Conservation (phyloP, 1,140 invertebrate genomes). For the Tigriopus japonicus region DNA sequence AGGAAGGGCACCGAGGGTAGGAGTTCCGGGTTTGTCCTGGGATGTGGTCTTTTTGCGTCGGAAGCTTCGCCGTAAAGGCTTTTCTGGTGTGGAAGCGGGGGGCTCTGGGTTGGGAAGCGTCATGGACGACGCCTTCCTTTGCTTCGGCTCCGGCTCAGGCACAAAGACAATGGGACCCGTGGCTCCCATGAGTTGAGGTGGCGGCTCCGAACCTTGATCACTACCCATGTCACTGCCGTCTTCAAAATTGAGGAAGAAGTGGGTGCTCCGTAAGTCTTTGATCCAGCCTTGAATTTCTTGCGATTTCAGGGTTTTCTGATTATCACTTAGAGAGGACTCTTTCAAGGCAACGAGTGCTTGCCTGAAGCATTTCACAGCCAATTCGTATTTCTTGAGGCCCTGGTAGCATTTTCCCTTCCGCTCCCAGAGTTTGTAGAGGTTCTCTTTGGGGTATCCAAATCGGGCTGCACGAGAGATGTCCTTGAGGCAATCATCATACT, state of each 20-base stretch:
- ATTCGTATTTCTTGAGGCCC: not conserved
- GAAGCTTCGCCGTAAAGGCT: not conserved
- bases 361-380: conserved; percentile 1
- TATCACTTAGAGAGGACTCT: conserved; percentile 1
- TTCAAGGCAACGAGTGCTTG: not conserved
- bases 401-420: conserved; percentile 8
- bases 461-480: not conserved
- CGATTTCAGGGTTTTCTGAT: not conserved
- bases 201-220: not conserved
- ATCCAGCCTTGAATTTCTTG: not conserved
- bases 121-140: not conserved
- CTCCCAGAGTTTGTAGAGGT: conserved; percentile 8
- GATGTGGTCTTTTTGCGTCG: not conserved
- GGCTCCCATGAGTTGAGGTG: conserved; percentile 9
- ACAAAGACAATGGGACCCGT: conserved; percentile 4
- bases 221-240: not conserved
- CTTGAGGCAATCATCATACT: conserved; percentile 6
- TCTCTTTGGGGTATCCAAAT: conserved; percentile 10
- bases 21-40: not conserved
- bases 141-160: not conserved
- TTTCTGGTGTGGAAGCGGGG: not conserved
- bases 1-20: too few species aligned
- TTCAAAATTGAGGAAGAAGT: not conserved
- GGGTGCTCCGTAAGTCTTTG: conserved; percentile 1
- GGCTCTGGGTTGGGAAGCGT: not conserved